These are phyloP conservation scores for Camelus dromedarius DNA, from an alignment of 2,113 vertebrate species.

Conservation along the genomic window DNA sequence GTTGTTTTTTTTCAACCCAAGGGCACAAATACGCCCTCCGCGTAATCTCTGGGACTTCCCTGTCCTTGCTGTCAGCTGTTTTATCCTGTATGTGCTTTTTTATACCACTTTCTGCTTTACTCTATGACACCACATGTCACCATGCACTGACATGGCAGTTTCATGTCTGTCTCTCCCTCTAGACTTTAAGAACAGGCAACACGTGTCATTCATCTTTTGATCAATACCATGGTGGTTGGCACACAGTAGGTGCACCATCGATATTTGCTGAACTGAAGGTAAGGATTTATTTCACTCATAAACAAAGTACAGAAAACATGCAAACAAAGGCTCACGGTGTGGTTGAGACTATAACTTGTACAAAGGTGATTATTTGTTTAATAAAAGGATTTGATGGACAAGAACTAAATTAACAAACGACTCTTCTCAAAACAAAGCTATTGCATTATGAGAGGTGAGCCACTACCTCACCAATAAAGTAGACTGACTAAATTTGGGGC, in stretches of 20 bases:
- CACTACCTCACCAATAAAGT: background rate
- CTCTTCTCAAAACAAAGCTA: slow-evolving; percentile 29
- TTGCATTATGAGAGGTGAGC: background rate
- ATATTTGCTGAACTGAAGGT: background rate
- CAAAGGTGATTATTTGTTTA: background rate
- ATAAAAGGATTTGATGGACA: slow-evolving; percentile 3
- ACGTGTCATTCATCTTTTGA: background rate
- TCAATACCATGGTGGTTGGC: background rate
- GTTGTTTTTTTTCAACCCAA: background rate
- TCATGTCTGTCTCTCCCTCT: background rate
- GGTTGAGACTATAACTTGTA: background rate
- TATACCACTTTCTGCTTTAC: background rate
- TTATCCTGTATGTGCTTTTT: background rate
- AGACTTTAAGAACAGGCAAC: background rate
- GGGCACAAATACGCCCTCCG: background rate
- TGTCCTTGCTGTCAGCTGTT: background rate
- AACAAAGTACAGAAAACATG: background rate
- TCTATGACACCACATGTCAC: background rate
- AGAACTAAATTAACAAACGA: background rate
- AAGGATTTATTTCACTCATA: background rate
- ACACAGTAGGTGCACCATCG: background rate
- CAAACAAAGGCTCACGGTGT: background rate
- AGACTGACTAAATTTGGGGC: background rate
- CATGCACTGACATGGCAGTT: background rate
- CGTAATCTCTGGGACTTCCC: background rate